Evolutionary conservation across 1,140 invertebrate genomes (phyloP).

Genomic region (Drosophila prosaltans): DNA sequence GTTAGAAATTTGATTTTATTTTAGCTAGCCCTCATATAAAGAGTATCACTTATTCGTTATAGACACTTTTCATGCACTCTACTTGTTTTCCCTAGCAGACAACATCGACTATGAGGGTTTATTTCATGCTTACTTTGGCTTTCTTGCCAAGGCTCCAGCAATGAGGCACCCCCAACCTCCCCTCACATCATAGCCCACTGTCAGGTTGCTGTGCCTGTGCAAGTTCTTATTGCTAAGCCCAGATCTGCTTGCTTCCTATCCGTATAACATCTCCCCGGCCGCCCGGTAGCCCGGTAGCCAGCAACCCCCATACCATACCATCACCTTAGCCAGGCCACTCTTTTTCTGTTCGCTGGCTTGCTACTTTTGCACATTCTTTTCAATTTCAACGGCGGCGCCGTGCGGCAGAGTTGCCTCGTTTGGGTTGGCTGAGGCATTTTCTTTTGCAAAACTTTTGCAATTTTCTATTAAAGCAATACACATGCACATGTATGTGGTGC

Average conservation of each 20-base stretch:
- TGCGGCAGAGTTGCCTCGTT: constrained; percentile 32
- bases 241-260: constrained; percentile 27
- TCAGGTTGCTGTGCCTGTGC: not conserved
- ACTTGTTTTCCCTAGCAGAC: constrained; percentile 50
- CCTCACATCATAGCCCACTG: constrained; percentile 1
- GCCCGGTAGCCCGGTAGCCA: too few relatives aligned
- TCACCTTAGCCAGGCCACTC: constrained; percentile 1
- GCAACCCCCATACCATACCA: not conserved
- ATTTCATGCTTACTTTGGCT: constrained; percentile 78
- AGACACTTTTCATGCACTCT: not conserved
- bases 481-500: constrained; percentile 50
- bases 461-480: constrained; percentile 82
- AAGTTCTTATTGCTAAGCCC: constrained; percentile 32
- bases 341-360: constrained; percentile 47
- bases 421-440: constrained; percentile 77
- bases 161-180: too few relatives aligned
- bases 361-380: constrained; percentile 82
- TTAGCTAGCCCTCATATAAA: too few relatives aligned
- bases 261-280: too few relatives aligned
- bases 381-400: constrained; percentile 62
- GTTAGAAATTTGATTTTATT: too few relatives aligned
- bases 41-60: not conserved
- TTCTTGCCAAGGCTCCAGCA: constrained; percentile 55
- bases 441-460: constrained; percentile 80
- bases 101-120: constrained; percentile 73